Evolutionary conservation across 1,140 invertebrate species (phyloP), one percentile per base, ranked within the genome.

Genomic region (Luehdorfia chinensis): DNA sequence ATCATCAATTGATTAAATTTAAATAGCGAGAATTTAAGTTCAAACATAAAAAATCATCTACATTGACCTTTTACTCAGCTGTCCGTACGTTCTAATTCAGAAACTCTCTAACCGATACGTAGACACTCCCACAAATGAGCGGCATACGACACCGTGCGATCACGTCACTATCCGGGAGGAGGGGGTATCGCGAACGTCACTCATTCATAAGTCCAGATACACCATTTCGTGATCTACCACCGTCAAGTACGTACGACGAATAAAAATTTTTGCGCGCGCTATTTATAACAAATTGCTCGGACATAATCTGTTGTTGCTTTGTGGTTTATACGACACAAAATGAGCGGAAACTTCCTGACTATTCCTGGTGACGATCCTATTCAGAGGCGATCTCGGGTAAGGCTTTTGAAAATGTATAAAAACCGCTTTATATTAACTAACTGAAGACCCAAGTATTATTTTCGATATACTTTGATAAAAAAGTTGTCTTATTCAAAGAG

Each of bases 331-430:
- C 16, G 64, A 67, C 55, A 37, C 47, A 79, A 70, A 57, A 85
- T 85, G 81, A 85, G 81, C 66, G 81, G 81, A 32, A 85, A 85
- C 52, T 85, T 85, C 47, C 63, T 85, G 3, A 85, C 78, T 8
- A 83, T 85, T 44, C 81, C 81, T 6, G 71, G 70, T 25, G 75
- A 79, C 13, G 73, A 76, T 25, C 54, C 66, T 3, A 81, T 83
- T 23, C 66, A 73, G 33, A 61, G 68, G 14, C 62, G 81, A 37
- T 77, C 76, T 21, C 58, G 81, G 72, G 81, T 85, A 81, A 81
- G 78, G 59, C 51, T 74, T 74, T 55, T 37, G 25, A 45, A 54
- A 32, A 36, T 43, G 11, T 47, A 51, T n/a, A n/a, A n/a, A n/a
- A n/a, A n/a, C n/a, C n/a, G n/a, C n/a, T n/a, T n/a, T n/a, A n/a